Base-by-base conservation (phyloP, 2,113 vertebrate species). In the Microcebus murinus region DNA sequence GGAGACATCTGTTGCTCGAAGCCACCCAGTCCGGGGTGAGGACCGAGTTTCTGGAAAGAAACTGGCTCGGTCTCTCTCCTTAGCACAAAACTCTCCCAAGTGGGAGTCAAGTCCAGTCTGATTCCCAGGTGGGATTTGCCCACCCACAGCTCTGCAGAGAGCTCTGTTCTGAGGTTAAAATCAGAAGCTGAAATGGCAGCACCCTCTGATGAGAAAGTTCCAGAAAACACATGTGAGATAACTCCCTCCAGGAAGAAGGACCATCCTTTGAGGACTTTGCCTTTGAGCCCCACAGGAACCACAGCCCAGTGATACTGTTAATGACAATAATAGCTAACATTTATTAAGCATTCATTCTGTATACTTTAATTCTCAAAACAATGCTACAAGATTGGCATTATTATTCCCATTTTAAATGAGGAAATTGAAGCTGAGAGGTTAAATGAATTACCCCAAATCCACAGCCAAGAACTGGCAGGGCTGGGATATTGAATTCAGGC, bases 201-300 rank as follows among this genome's bases (percentile, higher is more conserved):
- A 55, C 23, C 52, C 42, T 87, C 68, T 39, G 76, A 12, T 45
- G 57, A 96, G 94, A 84, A 94, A 59, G 70, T 87, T 95, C 76
- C 74, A 94, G 93, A 76, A 90, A 70, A 67, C 15, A 14, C 52
- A 61, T 59, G 55, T 42, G 8, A 91, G 74, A 70, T 39, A n/a
- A 70, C 74, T 45, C 31, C 61, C 55, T 59, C 42, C 36, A 9
- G 34, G 42, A 87, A 74, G 50, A 48, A 88, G 39, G 48, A 31
- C 67, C 39, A 1, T 70, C 29, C 68, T 83, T 23, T 42, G 17
- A 73, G 89, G 48, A 27, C 25, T 48, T 31, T 15, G 21, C 57
- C 50, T 76, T 36, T 23, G 70, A 20, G 34, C 25, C 15, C 27
- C 2, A 0, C 0, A 4, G 57, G 59, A 82, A 29, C 39, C 29